These are phyloP conservation scores for Enteromius fasciolatus DNA, from an alignment of 2,797 vertebrate species.

Conservation along the genomic window DNA sequence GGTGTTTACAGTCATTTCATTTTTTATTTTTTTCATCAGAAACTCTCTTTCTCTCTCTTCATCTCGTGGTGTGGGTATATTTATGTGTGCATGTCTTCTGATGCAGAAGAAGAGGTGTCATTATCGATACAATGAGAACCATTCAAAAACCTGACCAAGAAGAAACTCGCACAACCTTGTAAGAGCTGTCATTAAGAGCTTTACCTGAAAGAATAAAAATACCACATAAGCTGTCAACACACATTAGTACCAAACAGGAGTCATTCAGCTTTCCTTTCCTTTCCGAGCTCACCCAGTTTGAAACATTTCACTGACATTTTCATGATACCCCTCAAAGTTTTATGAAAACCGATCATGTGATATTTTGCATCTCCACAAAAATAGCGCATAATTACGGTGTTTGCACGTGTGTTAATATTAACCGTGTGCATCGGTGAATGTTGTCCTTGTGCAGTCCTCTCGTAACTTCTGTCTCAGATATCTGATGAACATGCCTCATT, in stretches of 20 bases:
- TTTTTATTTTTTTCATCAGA: not conserved
- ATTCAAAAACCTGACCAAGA: slow-evolving; percentile 60
- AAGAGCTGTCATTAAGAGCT: slow-evolving; percentile 49
- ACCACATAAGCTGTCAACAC: slow-evolving; percentile 43
- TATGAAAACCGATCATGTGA: not conserved
- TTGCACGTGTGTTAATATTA: slow-evolving; percentile 11
- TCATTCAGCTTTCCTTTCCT: slow-evolving; percentile 27
- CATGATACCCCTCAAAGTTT: slow-evolving; percentile 9
- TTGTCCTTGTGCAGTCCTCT: slow-evolving; percentile 48
- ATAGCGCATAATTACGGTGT: slow-evolving; percentile 41
- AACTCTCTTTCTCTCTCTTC: slow-evolving; percentile 23
- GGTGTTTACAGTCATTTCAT: slow-evolving; percentile 25
- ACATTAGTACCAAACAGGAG: slow-evolving; percentile 47
- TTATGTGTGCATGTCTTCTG: slow-evolving; percentile 49
- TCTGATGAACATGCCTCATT: slow-evolving; percentile 68
- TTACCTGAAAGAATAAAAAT: slow-evolving; percentile 52
- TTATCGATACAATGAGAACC: slow-evolving; percentile 61
- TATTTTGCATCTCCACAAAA: slow-evolving; percentile 26
- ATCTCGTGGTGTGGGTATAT: slow-evolving; percentile 26
- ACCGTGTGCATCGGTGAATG: slow-evolving; percentile 31
- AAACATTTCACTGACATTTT: slow-evolving; percentile 2
- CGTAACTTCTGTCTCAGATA: slow-evolving; percentile 66
- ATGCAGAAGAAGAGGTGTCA: slow-evolving; percentile 61
- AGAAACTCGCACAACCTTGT: slow-evolving; percentile 47
- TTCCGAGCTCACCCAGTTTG: not conserved